Evolutionary conservation across 2,797 vertebrate species (phyloP).

Genomic region (Tragopan temminckii): DNA sequence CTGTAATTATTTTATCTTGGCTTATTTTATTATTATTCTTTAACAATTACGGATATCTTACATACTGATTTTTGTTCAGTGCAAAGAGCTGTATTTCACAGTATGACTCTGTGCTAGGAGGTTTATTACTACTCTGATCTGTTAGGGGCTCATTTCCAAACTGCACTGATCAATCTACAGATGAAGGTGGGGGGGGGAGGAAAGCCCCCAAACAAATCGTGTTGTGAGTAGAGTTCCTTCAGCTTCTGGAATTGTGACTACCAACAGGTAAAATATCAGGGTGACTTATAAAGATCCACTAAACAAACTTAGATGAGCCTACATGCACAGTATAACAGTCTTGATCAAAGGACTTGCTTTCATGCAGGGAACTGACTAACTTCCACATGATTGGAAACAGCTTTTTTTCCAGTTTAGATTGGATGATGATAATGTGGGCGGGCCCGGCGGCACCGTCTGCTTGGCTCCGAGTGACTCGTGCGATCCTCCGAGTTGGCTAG

Average conservation of each 20-base stretch:
- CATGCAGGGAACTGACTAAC: not conserved
- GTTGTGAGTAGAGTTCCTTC: conserved; percentile 5
- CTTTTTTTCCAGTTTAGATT: conserved; percentile 25
- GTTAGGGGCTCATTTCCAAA: not conserved
- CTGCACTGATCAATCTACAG: not conserved
- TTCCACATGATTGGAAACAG: conserved; percentile 32
- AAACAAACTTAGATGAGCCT: conserved; percentile 24
- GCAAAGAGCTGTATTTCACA: not conserved
- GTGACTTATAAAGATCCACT: not conserved
- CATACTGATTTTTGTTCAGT: not conserved
- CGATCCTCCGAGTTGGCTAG: too few species aligned
- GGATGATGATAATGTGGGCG: conserved; percentile 25
- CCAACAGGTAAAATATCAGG: not conserved
- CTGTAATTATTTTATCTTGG: not conserved
- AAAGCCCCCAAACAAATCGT: not conserved
- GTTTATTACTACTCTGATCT: not conserved
- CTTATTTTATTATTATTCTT: not conserved
- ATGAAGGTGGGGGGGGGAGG: not conserved
- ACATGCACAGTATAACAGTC: not conserved
- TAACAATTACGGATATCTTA: accelerated
- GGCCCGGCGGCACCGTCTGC: too few species aligned
- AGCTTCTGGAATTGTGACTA: not conserved
- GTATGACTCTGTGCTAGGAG: not conserved
- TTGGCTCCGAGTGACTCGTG: too few species aligned
- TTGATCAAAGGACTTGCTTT: conserved; percentile 49